These are phyloP conservation scores for Platyrinchus mystaceus DNA, from an alignment of 2,797 vertebrate genomes.

Conservation along the genomic window DNA sequence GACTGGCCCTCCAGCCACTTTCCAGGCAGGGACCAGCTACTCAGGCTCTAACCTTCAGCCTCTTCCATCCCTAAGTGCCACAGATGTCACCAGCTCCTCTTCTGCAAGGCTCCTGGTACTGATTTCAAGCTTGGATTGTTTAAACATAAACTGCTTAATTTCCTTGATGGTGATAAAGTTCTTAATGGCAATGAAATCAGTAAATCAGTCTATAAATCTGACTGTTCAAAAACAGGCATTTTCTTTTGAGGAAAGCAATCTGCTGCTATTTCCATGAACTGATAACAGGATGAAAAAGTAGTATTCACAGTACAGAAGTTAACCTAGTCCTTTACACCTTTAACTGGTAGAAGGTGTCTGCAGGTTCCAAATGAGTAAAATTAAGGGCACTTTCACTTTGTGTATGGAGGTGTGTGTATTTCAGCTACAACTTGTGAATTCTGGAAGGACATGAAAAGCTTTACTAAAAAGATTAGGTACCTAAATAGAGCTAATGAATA, in stretches of 20 bases:
- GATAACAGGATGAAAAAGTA: not conserved
- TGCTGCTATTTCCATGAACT: not conserved
- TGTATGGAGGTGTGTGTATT: not conserved
- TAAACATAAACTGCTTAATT: not conserved
- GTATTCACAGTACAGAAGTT: not conserved
- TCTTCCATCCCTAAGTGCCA: not conserved
- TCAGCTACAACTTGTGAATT: not conserved
- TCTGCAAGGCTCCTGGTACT: not conserved
- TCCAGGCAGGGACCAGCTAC: not conserved
- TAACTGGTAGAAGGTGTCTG: not conserved
- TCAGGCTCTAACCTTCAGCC: not conserved
- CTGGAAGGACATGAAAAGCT: not conserved
- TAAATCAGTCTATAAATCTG: not conserved
- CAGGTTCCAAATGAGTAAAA: not conserved
- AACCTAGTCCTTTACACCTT: not conserved
- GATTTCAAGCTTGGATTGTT: not conserved
- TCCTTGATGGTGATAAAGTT: not conserved
- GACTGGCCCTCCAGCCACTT: accelerated
- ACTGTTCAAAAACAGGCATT: not conserved
- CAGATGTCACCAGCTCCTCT: not conserved
- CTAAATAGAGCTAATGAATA: not conserved
- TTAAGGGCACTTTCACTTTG: not conserved
- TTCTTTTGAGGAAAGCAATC: not conserved
- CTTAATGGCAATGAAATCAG: not conserved
- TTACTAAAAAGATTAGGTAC: not conserved